Percentiles rank a stretch among this genome's conserved stretches.
Evolutionary conservation across 2,888 invertebrate species (phyloP).

Genomic region (Troides oblongomaculatus): DNA sequence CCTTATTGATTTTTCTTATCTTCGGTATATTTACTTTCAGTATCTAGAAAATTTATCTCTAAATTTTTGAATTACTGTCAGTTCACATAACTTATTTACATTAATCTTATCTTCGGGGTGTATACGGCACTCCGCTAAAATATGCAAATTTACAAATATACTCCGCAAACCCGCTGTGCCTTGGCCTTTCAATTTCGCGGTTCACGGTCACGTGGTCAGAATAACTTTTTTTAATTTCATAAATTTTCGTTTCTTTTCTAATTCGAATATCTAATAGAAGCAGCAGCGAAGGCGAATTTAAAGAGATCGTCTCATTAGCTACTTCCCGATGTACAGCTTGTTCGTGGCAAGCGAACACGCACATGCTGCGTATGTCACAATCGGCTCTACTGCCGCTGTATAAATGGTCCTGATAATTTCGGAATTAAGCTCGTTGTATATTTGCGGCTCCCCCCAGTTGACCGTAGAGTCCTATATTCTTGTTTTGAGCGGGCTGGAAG

Average conservation of each 20-base stretch:
- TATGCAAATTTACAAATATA: no score
- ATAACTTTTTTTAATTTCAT: neutral
- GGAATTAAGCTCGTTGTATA: neutral
- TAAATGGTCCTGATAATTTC: neutral
- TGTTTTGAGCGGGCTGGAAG: no score
- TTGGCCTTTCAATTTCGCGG: neutral
- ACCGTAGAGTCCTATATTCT: no score
- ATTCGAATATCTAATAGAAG: slow-evolving; percentile 3
- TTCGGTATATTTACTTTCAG: no score
- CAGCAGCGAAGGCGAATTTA: slow-evolving; percentile 28
- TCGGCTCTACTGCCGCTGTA: neutral
- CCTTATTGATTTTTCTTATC: no score
- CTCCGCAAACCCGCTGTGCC: no score
- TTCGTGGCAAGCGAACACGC: slow-evolving; percentile 9
- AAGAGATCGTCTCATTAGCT: slow-evolving; percentile 29
- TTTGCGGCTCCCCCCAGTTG: no score
- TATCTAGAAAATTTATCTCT: no score
- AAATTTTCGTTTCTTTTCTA: neutral
- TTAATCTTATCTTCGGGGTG: no score
- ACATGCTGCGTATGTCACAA: neutral
- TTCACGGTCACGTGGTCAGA: slow-evolving; percentile 2
- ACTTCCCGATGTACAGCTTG: neutral
- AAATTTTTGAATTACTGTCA: no score
- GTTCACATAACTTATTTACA: no score
- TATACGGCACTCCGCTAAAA: no score